Evolutionary conservation across 2,888 invertebrate species (phyloP).

Genomic region (Amiota communis): DNA sequence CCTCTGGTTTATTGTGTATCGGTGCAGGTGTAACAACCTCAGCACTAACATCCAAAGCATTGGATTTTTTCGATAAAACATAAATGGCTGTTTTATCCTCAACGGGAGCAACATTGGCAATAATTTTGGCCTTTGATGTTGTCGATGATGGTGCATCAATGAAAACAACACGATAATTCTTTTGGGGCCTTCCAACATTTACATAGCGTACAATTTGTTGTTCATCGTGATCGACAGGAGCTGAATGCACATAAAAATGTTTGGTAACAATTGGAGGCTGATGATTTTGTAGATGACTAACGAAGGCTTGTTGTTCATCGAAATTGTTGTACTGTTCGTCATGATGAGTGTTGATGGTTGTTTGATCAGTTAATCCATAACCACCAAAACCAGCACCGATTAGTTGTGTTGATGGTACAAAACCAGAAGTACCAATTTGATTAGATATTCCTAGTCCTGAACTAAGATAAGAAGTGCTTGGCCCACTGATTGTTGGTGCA

Average conservation of each 20-base stretch:
- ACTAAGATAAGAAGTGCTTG: conserved; percentile 54
- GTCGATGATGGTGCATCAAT: conserved; percentile 68
- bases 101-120: conserved; percentile 61
- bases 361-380: conserved; percentile 36
- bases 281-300: conserved; percentile 57
- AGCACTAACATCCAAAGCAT: conserved; percentile 56
- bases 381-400: conserved; percentile 14
- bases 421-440: conserved; percentile 43
- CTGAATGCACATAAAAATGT: conserved; percentile 69
- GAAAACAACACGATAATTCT: conserved; percentile 71
- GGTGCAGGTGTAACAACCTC: conserved; percentile 60
- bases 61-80: conserved; percentile 64
- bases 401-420: conserved; percentile 35
- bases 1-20: conserved; percentile 65
- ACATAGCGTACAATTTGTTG: conserved; percentile 58
- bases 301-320: conserved; percentile 55
- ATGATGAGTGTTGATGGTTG: conserved; percentile 27
- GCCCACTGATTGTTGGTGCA: conserved; percentile 42
- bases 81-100: conserved; percentile 70
- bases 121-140: conserved; percentile 52
- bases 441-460: conserved; percentile 56
- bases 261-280: conserved; percentile 66
- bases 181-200: conserved; percentile 67
- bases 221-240: conserved; percentile 69
- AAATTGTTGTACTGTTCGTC: conserved; percentile 44